These are phyloP conservation scores for Dryomyza anilis DNA, from an alignment of 2,888 invertebrate species.

Conservation along the genomic window DNA sequence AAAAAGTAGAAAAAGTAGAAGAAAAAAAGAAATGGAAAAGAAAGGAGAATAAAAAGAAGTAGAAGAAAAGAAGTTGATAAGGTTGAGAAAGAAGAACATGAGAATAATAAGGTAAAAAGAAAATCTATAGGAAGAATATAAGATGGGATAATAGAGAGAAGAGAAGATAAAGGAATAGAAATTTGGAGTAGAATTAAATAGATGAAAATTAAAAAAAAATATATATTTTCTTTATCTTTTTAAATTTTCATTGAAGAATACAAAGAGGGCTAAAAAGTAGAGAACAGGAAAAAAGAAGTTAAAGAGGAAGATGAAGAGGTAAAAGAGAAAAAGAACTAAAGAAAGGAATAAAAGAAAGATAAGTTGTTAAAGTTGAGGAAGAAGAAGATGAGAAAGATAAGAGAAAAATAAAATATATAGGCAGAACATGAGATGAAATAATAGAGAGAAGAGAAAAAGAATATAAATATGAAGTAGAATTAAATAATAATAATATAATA, in stretches of 20 bases:
- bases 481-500: too few species aligned
- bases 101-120: not conserved
- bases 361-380: not conserved
- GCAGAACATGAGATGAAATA: not conserved
- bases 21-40: not conserved
- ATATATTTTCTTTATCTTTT: too few species aligned
- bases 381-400: not conserved
- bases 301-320: not conserved
- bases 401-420: not conserved
- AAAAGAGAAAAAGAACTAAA: not conserved
- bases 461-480: too few species aligned
- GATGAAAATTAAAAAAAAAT: not conserved
- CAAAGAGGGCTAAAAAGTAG: not conserved
- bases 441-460: not conserved
- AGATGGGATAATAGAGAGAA: conserved; percentile 2
- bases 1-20: not conserved
- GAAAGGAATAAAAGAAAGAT: not conserved
- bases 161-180: not conserved
- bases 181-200: not conserved
- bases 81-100: not conserved
- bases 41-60: too few species aligned
- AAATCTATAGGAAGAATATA: not conserved
- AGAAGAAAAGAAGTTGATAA: not conserved
- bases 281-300: not conserved
- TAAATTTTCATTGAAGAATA: not conserved